These are phyloP conservation scores for Protonibea diacanthus DNA, from an alignment of 2,797 vertebrate species.

Conservation along the genomic window DNA sequence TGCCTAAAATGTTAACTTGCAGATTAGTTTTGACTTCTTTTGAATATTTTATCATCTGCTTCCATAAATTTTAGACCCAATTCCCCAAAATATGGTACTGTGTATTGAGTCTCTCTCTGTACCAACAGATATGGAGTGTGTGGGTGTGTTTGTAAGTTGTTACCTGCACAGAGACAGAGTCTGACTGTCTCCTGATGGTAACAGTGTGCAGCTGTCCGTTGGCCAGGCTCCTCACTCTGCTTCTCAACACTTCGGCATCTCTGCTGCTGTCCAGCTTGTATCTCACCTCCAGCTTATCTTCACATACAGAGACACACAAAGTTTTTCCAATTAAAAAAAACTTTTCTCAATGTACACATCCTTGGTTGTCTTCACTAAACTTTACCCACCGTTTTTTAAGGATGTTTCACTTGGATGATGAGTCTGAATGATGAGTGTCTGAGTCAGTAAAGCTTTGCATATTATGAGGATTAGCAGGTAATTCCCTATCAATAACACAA, in stretches of 20 bases:
- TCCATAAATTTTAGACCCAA: background rate
- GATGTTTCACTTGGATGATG: conserved; percentile 15
- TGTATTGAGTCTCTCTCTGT: background rate
- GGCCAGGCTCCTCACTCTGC: conserved; percentile 86
- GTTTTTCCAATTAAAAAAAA: conserved; percentile 17
- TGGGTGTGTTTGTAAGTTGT: background rate
- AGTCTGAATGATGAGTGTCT: conserved; percentile 29
- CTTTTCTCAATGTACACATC: conserved; percentile 24
- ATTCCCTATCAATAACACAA: conserved; percentile 69
- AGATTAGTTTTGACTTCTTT: background rate
- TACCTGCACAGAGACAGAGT: conserved; percentile 81
- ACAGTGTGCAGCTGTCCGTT: conserved; percentile 90
- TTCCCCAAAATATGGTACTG: background rate
- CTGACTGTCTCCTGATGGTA: conserved; percentile 85
- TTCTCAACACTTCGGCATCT: conserved; percentile 87
- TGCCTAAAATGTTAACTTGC: no score
- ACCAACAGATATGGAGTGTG: background rate
- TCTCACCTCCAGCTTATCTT: conserved; percentile 92
- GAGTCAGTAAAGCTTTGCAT: conserved; percentile 53
- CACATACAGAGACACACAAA: conserved; percentile 35
- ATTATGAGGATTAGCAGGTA: conserved; percentile 71
- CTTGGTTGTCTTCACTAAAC: background rate
- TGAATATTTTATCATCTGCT: background rate
- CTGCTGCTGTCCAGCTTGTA: conserved; percentile 90
- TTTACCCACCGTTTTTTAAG: conserved; percentile 1